Percentiles rank a stretch among this genome's conserved stretches.
Evolutionary conservation across 2,113 vertebrate species (phyloP).

Genomic region (Malurus elegans): DNA sequence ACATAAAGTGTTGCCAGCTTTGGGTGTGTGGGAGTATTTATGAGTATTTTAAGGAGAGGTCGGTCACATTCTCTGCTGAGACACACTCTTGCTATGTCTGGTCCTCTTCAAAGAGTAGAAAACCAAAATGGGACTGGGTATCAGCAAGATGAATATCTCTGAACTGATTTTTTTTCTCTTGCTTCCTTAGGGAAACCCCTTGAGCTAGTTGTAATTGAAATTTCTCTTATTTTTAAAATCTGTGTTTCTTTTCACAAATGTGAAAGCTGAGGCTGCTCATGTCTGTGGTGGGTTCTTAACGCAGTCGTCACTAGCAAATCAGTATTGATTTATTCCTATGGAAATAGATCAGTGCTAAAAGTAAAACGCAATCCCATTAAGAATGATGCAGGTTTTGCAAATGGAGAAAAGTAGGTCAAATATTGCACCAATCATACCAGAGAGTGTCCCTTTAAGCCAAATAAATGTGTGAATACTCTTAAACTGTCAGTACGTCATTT

Average conservation of each 20-base stretch:
- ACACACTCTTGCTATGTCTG: neutral
- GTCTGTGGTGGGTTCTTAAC: neutral
- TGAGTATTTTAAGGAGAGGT: neutral
- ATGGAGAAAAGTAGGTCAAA: constrained; percentile 44
- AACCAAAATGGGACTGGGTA: neutral
- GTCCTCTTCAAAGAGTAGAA: neutral
- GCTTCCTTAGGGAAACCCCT: neutral
- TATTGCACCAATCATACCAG: neutral
- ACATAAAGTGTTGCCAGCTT: neutral
- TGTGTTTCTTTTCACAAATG: neutral
- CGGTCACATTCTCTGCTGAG: neutral
- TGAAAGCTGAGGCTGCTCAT: neutral
- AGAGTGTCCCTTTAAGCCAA: constrained; percentile 25
- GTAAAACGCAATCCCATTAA: neutral
- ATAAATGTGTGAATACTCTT: constrained; percentile 33
- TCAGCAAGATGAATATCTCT: neutral
- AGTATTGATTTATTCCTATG: constrained; percentile 21
- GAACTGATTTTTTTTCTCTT: neutral
- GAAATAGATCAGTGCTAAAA: neutral
- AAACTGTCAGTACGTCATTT: neutral
- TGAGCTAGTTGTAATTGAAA: neutral
- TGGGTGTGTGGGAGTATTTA: neutral
- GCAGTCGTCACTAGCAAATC: neutral
- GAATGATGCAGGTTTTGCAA: constrained; percentile 24
- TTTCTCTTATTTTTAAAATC: neutral